phyloP scores from a whole-genome alignment of 1,140 invertebrate genomes.

The Drosophila ercepeae region DNA sequence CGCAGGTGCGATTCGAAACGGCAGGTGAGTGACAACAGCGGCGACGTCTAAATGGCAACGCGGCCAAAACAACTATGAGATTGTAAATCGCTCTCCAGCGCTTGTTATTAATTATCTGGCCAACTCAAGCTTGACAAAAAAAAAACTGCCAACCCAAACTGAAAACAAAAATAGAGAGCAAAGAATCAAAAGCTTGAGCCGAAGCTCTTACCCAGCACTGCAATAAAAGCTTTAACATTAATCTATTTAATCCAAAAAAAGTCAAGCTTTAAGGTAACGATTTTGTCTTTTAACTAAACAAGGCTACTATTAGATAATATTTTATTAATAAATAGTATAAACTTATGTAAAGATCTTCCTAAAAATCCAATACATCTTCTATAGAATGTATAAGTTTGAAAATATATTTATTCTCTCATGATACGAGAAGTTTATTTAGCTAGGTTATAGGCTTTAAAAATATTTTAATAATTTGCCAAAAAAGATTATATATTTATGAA shows the following conservation, averaged over 20 bases:
- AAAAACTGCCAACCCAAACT: slow-evolving; percentile 18
- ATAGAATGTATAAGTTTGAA: too few species aligned
- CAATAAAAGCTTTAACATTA: background rate
- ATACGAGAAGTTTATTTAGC: too few species aligned
- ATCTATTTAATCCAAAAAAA: background rate
- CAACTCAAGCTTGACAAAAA: slow-evolving; percentile 73
- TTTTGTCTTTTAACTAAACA: background rate
- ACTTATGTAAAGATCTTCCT: too few species aligned
- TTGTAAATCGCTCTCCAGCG: slow-evolving; percentile 51
- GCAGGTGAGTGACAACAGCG: slow-evolving; percentile 17
- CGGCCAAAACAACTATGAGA: slow-evolving; percentile 66
- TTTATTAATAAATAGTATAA: too few species aligned
- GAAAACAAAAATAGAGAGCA: slow-evolving; percentile 18
- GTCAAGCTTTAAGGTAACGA: background rate
- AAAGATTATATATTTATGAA: too few species aligned
- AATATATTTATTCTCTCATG: too few species aligned
- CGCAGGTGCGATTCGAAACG: slow-evolving; percentile 14
- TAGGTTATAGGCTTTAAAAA: too few species aligned
- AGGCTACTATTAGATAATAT: too few species aligned
- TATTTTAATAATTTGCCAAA: too few species aligned
- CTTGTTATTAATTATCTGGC: slow-evolving; percentile 77
- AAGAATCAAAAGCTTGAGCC: slow-evolving; percentile 28
- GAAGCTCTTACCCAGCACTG: slow-evolving; percentile 20
- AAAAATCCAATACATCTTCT: too few species aligned
- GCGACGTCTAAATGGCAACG: slow-evolving; percentile 67